These are phyloP conservation scores for Pollachius pollachius DNA, from an alignment of 2,113 vertebrate genomes.

Conservation along the genomic window DNA sequence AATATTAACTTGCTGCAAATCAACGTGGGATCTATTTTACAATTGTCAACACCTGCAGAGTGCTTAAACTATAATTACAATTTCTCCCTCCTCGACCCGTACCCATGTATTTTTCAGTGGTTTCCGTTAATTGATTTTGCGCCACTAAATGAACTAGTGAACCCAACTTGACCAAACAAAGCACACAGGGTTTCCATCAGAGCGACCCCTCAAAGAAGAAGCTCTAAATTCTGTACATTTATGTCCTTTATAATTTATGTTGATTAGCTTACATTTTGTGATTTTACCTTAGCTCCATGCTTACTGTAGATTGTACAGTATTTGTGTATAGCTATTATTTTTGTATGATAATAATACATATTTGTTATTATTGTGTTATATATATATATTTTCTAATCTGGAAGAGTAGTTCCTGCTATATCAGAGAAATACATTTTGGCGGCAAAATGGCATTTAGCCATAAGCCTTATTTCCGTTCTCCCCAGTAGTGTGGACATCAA, in stretches of 20 bases:
- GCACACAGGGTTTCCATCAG: slow-evolving; percentile 12
- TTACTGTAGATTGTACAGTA: slow-evolving; percentile 66
- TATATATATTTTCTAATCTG: slow-evolving; percentile 7
- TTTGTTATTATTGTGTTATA: slow-evolving; percentile 24
- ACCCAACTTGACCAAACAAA: slow-evolving; percentile 1
- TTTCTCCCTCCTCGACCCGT: slow-evolving; percentile 6
- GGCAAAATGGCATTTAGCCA: too few relatives aligned
- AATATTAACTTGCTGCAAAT: slow-evolving; percentile 8
- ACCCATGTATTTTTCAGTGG: slow-evolving; percentile 8
- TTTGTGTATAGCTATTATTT: slow-evolving; percentile 55
- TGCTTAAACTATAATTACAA: slow-evolving; percentile 34
- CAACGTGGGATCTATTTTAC: not conserved
- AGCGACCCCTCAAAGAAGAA: slow-evolving; percentile 35
- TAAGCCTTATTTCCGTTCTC: too few relatives aligned
- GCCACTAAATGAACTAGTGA: slow-evolving; percentile 45
- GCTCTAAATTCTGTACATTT: slow-evolving; percentile 54
- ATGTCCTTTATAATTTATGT: slow-evolving; percentile 49
- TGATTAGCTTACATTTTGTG: slow-evolving; percentile 21
- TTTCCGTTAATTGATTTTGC: too few relatives aligned
- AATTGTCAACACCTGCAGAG: too few relatives aligned
- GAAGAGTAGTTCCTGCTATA: too few relatives aligned
- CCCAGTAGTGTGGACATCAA: too few relatives aligned
- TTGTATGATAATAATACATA: slow-evolving; percentile 49
- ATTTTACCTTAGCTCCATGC: slow-evolving; percentile 32
- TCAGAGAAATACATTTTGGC: too few relatives aligned